Evolutionary conservation across 2,888 invertebrate species (phyloP), one percentile per base, ranked within the genome.

Genomic region (Scaeva pyrastri): DNA sequence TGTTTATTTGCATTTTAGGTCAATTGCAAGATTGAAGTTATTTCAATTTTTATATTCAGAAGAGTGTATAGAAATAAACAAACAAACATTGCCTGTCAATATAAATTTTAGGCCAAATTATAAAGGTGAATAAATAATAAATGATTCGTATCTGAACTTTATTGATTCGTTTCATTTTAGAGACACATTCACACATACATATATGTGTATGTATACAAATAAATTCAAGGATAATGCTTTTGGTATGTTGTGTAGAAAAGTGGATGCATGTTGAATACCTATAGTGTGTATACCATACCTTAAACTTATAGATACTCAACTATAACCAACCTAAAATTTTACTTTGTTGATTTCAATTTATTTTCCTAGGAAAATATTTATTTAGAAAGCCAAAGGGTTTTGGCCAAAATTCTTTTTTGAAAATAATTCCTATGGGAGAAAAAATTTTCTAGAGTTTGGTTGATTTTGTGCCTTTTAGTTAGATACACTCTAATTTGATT

Each of bases 281-380:
- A n/a, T n/a, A n/a, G n/a, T n/a, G n/a, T n/a, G n/a, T n/a, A n/a
- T 26, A 7, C 26, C 26, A n/a, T 26, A 26, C 2, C 2, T 26
- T 26, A 4, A 6, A 26, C 26, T 26, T 26, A 1, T 26, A 26
- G 26, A 26, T 26, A 26, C 26, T 26, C 7, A 6, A 26, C 7
- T 26, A 26, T 26, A 7, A 4, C 26, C 26, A 26, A 26, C 26
- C 26, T 26, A 4, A 26, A 26, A 26, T 26, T 26, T 26, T 1
- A 26, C 26, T 52, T 52, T 52, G 52, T 52, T 52, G 52, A 52
- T 52, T 52, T 52, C 23, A 52, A 52, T 52, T 52, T 52, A 52
- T 52, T 52, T 52, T 52, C 14, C 14, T 23, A 10, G 12, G 52
- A 23, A 52, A 52, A 52, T 23, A n/a, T 52, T 52, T 52, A 52